A percentile compares a stretch with the other conserved stretches of the same genome.
Conservation (phyloP, 2,888 invertebrate species). For the Ischnus inquisitorius region DNA sequence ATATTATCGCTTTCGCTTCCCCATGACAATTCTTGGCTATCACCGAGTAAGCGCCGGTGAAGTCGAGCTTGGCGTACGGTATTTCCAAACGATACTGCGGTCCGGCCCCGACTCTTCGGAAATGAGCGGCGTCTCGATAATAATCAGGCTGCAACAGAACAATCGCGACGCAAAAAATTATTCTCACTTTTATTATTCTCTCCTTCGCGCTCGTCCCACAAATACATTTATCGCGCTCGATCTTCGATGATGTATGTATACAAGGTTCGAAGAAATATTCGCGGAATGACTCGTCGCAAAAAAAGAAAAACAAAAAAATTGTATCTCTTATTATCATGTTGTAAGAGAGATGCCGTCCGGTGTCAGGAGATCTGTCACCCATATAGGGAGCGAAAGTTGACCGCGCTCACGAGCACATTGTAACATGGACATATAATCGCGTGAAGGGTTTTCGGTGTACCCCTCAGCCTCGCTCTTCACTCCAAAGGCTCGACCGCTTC, state of each 20-base stretch:
- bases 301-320: constrained; percentile 27
- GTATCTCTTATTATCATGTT: constrained; percentile 65
- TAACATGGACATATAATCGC: constrained; percentile 68
- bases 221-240: constrained; percentile 34
- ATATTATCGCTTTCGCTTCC: constrained; percentile 94
- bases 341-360: constrained; percentile 58
- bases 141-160: constrained; percentile 91
- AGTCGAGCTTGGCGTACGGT: constrained; percentile 94
- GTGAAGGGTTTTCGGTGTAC: constrained; percentile 71
- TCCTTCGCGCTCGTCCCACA: constrained; percentile 32
- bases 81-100: constrained; percentile 94
- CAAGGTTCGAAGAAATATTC: constrained; percentile 33
- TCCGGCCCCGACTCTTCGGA: constrained; percentile 91
- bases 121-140: constrained; percentile 94
- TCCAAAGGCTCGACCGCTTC: constrained; percentile 28
- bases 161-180: constrained; percentile 26
- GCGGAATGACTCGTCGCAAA: constrained; percentile 53
- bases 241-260: background rate
- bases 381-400: constrained; percentile 85
- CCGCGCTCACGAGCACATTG: constrained; percentile 69
- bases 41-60: constrained; percentile 94
- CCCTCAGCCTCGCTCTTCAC: constrained; percentile 34
- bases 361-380: constrained; percentile 78
- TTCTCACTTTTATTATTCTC: background rate
- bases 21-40: constrained; percentile 94